A percentile compares a stretch with the other conserved stretches of the same genome.
Conservation (phyloP, 1,140 invertebrate species). For the Palaemon carinicauda region DNA sequence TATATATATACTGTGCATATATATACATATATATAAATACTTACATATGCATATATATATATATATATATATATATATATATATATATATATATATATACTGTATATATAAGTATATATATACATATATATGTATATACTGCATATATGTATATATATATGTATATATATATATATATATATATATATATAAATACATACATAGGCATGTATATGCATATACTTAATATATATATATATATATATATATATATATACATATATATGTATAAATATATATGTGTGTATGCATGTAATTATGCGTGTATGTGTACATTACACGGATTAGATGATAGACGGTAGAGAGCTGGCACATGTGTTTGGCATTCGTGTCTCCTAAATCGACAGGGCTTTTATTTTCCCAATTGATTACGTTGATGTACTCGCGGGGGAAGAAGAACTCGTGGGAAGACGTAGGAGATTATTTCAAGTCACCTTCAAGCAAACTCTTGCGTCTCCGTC, state of each 20-base stretch:
- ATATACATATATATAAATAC: neutral
- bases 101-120: neutral
- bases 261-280: neutral
- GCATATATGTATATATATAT: neutral
- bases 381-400: too few relatives aligned
- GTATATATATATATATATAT: neutral
- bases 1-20: too few relatives aligned
- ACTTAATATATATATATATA: neutral
- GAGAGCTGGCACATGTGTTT: neutral
- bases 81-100: neutral
- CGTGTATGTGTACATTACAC: neutral
- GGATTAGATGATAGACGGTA: neutral
- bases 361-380: too few relatives aligned
- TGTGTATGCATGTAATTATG: neutral
- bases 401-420: too few relatives aligned
- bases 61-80: neutral
- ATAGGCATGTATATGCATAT: neutral
- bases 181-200: neutral
- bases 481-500: too few relatives aligned
- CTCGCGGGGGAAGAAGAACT: too few relatives aligned
- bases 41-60: too few relatives aligned
- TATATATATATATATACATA: neutral
- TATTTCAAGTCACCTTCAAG: too few relatives aligned
- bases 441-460: too few relatives aligned
- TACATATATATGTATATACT: neutral